These are phyloP conservation scores for Nerophis lumbriciformis DNA, from an alignment of 2,113 vertebrate genomes.

Conservation along the genomic window DNA sequence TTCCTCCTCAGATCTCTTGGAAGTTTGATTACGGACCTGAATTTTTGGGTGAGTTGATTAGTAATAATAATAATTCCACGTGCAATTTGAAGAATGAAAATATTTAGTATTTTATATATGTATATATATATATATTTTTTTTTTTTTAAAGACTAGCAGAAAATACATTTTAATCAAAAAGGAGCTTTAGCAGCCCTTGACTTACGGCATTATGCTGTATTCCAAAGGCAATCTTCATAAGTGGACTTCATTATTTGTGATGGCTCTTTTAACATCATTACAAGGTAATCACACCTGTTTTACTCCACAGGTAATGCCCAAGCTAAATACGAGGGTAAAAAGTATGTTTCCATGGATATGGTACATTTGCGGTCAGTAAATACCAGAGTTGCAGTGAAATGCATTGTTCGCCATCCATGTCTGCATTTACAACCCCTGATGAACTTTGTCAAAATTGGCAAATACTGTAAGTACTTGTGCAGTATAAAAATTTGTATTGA, in stretches of 20 bases:
- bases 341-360: slow-evolving; percentile 17
- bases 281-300: slow-evolving; percentile 10
- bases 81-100: too few relatives aligned
- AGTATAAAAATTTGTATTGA: not conserved
- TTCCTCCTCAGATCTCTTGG: slow-evolving; percentile 61
- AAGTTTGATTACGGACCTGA: slow-evolving; percentile 47
- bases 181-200: too few relatives aligned
- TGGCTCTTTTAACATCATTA: not conserved
- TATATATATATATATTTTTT: too few relatives aligned
- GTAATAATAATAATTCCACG: too few relatives aligned
- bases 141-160: too few relatives aligned
- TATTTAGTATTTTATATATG: too few relatives aligned
- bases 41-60: slow-evolving; percentile 52
- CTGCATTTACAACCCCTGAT: slow-evolving; percentile 26
- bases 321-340: slow-evolving; percentile 7
- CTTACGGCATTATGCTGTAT: too few relatives aligned
- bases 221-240: not conserved
- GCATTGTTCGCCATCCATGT: slow-evolving; percentile 55
- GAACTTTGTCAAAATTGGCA: slow-evolving; percentile 41
- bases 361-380: slow-evolving; percentile 25
- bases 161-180: too few relatives aligned
- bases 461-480: slow-evolving; percentile 49
- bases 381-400: slow-evolving; percentile 50
- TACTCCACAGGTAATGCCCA: slow-evolving; percentile 39
- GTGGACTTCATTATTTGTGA: not conserved